Percentiles rank a stretch among this genome's conserved stretches.
Conservation (phyloP, 2,888 invertebrate genomes). For the Pantelozetes paolii region DNA sequence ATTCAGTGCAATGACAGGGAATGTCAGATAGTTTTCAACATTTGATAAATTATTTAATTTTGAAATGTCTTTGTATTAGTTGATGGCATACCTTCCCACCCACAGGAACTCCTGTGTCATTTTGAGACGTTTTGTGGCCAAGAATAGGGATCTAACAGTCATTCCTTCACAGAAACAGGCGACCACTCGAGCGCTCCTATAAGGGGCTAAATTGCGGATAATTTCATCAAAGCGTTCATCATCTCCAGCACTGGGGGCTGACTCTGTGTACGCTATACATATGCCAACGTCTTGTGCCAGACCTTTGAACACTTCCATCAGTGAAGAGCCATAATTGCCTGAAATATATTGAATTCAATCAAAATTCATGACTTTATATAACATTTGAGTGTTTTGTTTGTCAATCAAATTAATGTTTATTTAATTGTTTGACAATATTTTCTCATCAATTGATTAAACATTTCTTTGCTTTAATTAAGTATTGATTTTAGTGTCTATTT, state of each 20-base stretch:
- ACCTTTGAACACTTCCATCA: slow-evolving; percentile 69
- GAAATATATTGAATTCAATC: slow-evolving; percentile 45
- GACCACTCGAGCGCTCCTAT: slow-evolving; percentile 61
- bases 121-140: slow-evolving; percentile 60
- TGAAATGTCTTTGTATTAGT: neutral
- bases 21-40: no score
- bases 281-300: slow-evolving; percentile 64
- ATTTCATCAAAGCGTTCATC: slow-evolving; percentile 57
- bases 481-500: no score
- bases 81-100: slow-evolving; percentile 61
- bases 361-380: neutral
- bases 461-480: no score
- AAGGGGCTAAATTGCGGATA: slow-evolving; percentile 58
- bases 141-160: slow-evolving; percentile 64
- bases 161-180: slow-evolving; percentile 75
- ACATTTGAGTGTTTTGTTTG: neutral
- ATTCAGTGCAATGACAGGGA: neutral
- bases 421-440: no score
- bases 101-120: slow-evolving; percentile 62
- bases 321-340: slow-evolving; percentile 72
- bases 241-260: slow-evolving; percentile 61
- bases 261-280: slow-evolving; percentile 67
- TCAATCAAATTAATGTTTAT: neutral
- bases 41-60: no score
- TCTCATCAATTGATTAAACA: no score